Evolutionary conservation across 2,888 invertebrate species (phyloP).

Genomic region (Polyploca ridens): DNA sequence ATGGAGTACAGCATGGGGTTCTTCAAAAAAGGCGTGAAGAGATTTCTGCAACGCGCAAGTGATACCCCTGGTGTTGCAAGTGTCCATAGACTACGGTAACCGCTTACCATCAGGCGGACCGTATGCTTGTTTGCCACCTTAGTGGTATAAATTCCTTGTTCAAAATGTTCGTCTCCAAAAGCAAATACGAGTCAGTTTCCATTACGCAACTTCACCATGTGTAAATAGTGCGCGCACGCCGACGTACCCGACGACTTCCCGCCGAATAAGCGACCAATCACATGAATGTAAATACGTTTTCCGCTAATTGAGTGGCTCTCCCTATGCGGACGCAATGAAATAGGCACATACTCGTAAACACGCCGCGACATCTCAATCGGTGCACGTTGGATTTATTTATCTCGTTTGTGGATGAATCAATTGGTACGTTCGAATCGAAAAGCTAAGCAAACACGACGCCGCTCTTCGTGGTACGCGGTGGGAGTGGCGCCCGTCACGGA

Average conservation of each 20-base stretch:
- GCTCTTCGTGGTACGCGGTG: too few species aligned
- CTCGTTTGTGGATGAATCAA: neutral
- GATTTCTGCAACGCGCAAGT: too few species aligned
- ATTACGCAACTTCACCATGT: constrained; percentile 18
- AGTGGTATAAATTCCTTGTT: too few species aligned
- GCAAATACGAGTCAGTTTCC: too few species aligned
- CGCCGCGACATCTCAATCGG: constrained; percentile 6
- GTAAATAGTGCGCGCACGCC: constrained; percentile 24
- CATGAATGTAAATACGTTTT: constrained; percentile 4
- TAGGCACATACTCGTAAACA: constrained; percentile 3
- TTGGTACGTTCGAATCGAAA: neutral
- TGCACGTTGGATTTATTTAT: neutral
- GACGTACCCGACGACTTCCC: constrained; percentile 1
- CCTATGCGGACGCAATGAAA: constrained; percentile 8
- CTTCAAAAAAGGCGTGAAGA: too few species aligned
- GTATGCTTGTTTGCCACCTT: too few species aligned
- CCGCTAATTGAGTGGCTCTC: neutral
- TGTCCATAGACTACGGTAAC: too few species aligned
- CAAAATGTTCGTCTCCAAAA: too few species aligned
- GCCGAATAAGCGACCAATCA: constrained; percentile 4
- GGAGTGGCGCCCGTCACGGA: too few species aligned
- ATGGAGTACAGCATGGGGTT: too few species aligned
- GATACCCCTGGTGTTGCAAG: too few species aligned
- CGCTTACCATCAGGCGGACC: too few species aligned
- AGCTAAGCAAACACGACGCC: neutral